Base-by-base conservation (phyloP, 2,888 invertebrate genomes). In the Calameuta pallipes region DNA sequence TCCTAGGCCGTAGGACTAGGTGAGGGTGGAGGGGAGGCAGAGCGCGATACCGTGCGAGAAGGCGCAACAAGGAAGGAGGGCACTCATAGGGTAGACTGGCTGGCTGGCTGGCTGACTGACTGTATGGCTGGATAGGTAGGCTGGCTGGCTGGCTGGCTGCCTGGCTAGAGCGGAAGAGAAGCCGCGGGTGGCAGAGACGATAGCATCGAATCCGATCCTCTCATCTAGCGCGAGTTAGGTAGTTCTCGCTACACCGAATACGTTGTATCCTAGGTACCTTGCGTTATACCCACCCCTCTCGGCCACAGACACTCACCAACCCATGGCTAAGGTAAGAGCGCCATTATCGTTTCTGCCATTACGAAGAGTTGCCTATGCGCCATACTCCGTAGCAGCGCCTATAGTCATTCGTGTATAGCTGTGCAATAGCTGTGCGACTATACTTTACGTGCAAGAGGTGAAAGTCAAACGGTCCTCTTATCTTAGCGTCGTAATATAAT, bases 171-270 rank as follows among this genome's bases (percentile, higher is more conserved):
- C 78, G 78, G 78, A 78, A 78, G 76, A 41, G 71, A 73, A 76
- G 75, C 78, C 78, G 73, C 75, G 78, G 78, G 78, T 78, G 78
- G 78, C 75, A 75, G 87, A 85, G 85, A 87, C 84, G 85, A 86
- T 83, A 86, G 86, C 85, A 87, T 87, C 86, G 84, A 87, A 88
- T 87, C 84, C 84, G 89, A 89, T 88, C 85, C 78, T 88, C 89
- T 90, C 87, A 81, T 78, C 56, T 56, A 56, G 56, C 56, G 56
- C 56, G 56, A 56, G 56, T 56, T 56, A 33, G 71, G 33, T 71
- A 71, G 33, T 71, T 71, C 31, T 71, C 71, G 31, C 71, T 31
- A 71, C 71, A 31, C 31, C 71, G 71, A 71, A 71, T 71, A 31
- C 71, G 31, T 23, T 71, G 56, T 56, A 56, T 11, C 23, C 56